Percentiles rank a stretch among this genome's conserved stretches.
These are phyloP conservation scores for Pangasianodon gigas DNA, from an alignment of 2,113 vertebrate genomes.

Conservation along the genomic window DNA sequence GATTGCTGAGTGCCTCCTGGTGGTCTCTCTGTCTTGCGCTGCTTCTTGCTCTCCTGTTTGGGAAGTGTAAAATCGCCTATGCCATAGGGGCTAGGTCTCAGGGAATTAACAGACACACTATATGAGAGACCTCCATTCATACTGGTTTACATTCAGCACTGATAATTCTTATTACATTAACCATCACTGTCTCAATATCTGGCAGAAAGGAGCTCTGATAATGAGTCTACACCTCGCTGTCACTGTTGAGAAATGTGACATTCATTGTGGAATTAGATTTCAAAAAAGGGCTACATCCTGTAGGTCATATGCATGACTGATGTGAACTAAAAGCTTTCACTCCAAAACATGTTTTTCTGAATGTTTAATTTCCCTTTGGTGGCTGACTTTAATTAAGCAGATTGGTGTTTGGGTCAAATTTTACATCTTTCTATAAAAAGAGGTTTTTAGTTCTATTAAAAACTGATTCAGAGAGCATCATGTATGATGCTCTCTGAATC, in stretches of 20 bases:
- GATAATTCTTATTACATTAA: constrained; percentile 23
- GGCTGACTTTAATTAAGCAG: too few species aligned
- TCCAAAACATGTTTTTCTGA: not conserved
- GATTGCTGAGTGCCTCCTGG: not conserved
- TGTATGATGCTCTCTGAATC: not conserved
- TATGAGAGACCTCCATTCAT: constrained; percentile 32
- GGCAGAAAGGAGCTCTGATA: not conserved
- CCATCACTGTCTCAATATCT: not conserved
- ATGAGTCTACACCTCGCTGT: not conserved
- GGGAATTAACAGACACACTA: constrained; percentile 22
- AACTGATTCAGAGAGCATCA: not conserved
- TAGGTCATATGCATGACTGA: not conserved
- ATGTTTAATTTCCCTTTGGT: not conserved
- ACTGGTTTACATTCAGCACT: constrained; percentile 42
- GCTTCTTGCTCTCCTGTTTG: not conserved
- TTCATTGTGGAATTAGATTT: not conserved
- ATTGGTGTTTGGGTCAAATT: not conserved
- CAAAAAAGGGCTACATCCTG: not conserved
- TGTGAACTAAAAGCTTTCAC: constrained; percentile 50
- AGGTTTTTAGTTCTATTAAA: not conserved
- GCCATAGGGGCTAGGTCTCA: constrained; percentile 10
- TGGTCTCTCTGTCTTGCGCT: not conserved
- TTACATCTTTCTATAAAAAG: not conserved
- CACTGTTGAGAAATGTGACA: not conserved
- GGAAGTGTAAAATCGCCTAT: too few species aligned